A percentile compares a stretch with the other conserved stretches of the same genome.
phyloP scores from a whole-genome alignment of 2,113 vertebrate genomes.

The Hassar affinis region DNA sequence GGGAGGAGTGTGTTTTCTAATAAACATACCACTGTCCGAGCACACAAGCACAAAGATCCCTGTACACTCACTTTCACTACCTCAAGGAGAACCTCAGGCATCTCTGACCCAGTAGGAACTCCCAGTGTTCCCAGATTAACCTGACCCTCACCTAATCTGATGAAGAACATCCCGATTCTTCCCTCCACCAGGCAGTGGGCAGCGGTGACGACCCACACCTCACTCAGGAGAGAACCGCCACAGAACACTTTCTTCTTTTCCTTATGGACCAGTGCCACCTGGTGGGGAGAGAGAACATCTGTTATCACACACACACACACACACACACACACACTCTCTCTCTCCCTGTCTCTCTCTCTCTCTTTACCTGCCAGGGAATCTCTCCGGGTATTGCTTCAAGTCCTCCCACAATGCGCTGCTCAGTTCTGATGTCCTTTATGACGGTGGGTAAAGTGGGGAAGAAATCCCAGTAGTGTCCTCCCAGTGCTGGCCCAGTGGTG shows the following conservation, averaged over 20 bases:
- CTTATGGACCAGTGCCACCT: constrained; percentile 77
- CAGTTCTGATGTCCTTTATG: background rate
- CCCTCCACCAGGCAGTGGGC: constrained; percentile 79
- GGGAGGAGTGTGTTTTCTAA: background rate
- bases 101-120: background rate
- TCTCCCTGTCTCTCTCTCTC: too few species aligned
- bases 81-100: background rate
- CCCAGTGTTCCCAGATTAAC: background rate
- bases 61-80: background rate
- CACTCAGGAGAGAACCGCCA: constrained; percentile 83
- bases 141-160: constrained; percentile 64
- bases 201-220: constrained; percentile 87
- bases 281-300: background rate
- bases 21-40: background rate
- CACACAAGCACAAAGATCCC: background rate
- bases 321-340: constrained; percentile 26
- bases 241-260: constrained; percentile 69
- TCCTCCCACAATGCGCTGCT: constrained; percentile 80
- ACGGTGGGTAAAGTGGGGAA: constrained; percentile 54
- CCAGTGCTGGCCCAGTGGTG: background rate
- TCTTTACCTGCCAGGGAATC: constrained; percentile 98
- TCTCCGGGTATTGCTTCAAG: constrained; percentile 77
- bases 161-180: constrained; percentile 58
- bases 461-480: constrained; percentile 40
- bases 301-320: constrained; percentile 6